These are phyloP conservation scores for Phycodurus eques DNA, from an alignment of 2,113 vertebrate species.

Conservation along the genomic window DNA sequence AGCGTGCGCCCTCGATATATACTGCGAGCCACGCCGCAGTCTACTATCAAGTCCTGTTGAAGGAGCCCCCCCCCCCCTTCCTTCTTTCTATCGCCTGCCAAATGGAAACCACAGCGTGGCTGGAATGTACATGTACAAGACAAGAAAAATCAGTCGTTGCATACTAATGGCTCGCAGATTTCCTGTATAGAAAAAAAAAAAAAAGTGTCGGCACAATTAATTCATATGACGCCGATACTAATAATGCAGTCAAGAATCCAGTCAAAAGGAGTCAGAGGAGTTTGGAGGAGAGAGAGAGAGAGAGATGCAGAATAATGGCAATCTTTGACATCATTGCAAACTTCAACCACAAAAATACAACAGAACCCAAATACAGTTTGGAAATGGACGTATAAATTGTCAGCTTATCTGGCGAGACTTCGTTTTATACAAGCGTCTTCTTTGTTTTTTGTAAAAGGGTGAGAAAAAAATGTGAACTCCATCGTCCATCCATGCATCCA, in stretches of 20 bases:
- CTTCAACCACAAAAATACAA: not conserved
- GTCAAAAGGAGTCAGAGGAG: slow-evolving; percentile 48
- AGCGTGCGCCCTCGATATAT: slow-evolving; percentile 67
- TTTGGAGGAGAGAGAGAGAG: not conserved
- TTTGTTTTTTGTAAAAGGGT: not conserved
- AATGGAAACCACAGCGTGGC: slow-evolving; percentile 67
- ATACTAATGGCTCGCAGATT: slow-evolving; percentile 8
- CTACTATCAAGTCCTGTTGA: slow-evolving; percentile 60
- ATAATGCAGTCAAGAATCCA: slow-evolving; percentile 50
- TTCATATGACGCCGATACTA: slow-evolving; percentile 28
- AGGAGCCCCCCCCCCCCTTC: slow-evolving; percentile 19
- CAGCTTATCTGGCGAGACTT: slow-evolving; percentile 42
- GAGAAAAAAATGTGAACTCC: too few relatives aligned
- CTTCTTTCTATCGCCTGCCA: slow-evolving; percentile 39
- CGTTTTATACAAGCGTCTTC: slow-evolving; percentile 35
- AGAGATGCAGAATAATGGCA: slow-evolving; percentile 17
- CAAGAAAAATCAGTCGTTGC: slow-evolving; percentile 15
- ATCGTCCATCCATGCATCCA: too few relatives aligned
- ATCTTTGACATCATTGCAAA: slow-evolving; percentile 26
- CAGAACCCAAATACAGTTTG: not conserved
- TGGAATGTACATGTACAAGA: slow-evolving; percentile 65
- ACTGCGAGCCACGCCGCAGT: slow-evolving; percentile 52
- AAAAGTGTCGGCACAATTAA: not conserved
- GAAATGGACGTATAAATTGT: slow-evolving; percentile 30
- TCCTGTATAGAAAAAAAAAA: not conserved